Conservation (phyloP, 2,888 invertebrate genomes). For the Slavum lentiscoides region DNA sequence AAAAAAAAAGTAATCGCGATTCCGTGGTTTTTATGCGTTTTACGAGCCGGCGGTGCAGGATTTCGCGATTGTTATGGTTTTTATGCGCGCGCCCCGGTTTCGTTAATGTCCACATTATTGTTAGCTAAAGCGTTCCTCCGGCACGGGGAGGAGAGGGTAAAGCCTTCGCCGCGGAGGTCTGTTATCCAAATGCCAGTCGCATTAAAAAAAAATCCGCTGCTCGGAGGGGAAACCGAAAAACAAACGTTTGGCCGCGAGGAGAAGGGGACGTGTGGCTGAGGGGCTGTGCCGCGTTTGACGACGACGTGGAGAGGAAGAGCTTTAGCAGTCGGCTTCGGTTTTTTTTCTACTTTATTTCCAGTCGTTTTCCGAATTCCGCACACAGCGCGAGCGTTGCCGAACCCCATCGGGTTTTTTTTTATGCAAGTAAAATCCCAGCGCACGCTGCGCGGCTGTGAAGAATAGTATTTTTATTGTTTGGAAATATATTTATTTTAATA, state of each 20-base stretch:
- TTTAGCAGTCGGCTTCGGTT: constrained; percentile 29
- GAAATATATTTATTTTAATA: background rate
- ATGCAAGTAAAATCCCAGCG: background rate
- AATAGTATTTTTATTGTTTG: constrained; percentile 7
- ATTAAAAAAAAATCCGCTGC: constrained; percentile 21
- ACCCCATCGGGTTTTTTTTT: background rate
- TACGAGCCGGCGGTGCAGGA: constrained; percentile 6
- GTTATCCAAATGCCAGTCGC: constrained; percentile 40
- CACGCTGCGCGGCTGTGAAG: constrained; percentile 5
- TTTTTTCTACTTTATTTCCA: constrained; percentile 20
- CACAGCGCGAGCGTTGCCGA: background rate
- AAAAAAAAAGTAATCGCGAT: constrained; percentile 47
- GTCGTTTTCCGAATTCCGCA: constrained; percentile 18
- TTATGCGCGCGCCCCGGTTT: constrained; percentile 28
- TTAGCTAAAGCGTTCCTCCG: constrained; percentile 24
- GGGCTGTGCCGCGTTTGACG: too few relatives aligned
- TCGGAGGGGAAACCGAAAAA: background rate
- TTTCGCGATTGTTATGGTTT: constrained; percentile 44
- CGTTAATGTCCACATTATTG: constrained; percentile 44
- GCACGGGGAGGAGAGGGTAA: background rate
- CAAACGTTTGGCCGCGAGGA: background rate
- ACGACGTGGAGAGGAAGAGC: background rate
- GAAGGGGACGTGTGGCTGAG: too few relatives aligned
- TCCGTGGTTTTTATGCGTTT: constrained; percentile 40
- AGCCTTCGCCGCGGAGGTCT: constrained; percentile 25